Percentiles rank a stretch among this genome's conserved stretches.
Conservation (phyloP, 1,140 invertebrate genomes). For the Drosophila arawakana region DNA sequence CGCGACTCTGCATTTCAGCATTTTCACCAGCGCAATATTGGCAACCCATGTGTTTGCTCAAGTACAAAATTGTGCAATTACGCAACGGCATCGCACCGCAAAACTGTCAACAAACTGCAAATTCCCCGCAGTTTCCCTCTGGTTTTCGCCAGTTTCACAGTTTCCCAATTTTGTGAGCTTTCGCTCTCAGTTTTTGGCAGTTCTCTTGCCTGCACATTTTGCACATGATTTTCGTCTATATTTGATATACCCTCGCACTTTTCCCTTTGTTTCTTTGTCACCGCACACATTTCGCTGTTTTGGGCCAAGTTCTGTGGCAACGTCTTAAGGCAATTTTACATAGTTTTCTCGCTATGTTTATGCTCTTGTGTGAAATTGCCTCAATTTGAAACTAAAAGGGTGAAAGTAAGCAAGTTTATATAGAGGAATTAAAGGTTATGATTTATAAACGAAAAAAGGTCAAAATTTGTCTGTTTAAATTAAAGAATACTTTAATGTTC, state of each 20-base stretch:
- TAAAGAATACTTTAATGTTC: too few relatives aligned
- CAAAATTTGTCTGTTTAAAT: too few relatives aligned
- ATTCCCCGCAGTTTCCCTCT: background rate
- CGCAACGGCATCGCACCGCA: constrained; percentile 43
- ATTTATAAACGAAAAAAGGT: too few relatives aligned
- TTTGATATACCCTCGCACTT: constrained; percentile 4
- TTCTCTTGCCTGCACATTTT: constrained; percentile 7
- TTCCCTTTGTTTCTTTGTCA: constrained; percentile 20
- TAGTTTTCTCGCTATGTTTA: constrained; percentile 38
- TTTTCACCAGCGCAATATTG: constrained; percentile 52
- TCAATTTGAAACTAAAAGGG: background rate
- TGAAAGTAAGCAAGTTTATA: background rate
- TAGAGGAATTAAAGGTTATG: too few relatives aligned
- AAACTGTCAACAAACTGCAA: constrained; percentile 23
- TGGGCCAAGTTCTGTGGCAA: constrained; percentile 45
- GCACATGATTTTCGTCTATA: constrained; percentile 36
- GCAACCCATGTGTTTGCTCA: constrained; percentile 74
- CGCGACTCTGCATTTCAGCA: constrained; percentile 13
- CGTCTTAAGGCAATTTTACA: constrained; percentile 53
- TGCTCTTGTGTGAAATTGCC: constrained; percentile 11
- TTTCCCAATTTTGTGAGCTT: background rate
- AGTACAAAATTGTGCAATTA: constrained; percentile 79
- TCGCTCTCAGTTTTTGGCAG: constrained; percentile 1
- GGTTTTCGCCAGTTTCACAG: background rate
- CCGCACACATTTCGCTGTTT: constrained; percentile 15